Base-by-base conservation (phyloP, 1,140 invertebrate species). In the Meloidogyne hapla region DNA sequence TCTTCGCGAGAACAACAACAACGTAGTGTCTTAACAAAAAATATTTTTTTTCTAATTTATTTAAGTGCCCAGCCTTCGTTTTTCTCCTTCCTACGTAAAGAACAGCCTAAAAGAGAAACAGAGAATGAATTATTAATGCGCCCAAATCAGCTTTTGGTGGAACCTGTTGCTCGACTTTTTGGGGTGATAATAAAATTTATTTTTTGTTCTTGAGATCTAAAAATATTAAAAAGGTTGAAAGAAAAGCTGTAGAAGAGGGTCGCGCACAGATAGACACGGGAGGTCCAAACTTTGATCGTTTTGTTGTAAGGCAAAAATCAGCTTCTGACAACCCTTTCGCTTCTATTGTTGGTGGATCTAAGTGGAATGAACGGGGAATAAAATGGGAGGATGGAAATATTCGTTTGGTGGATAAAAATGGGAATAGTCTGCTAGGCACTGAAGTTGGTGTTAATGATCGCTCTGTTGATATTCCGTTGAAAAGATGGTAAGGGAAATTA, bases 341-440 rank as follows among this genome's bases (percentile, higher is more conserved):
- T 38, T 82, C 56, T 23, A 70, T 61, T 23, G 21, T 79, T 38
- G 77, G 42, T 9, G 74, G 45, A 40, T 80, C 42, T 18, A 81
- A 81, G 61, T 81, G 83, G 79, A 81, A 81, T 45, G 80, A 81
- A 48, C 13, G 65, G 40, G 79, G 81, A 28, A 69, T 82, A 18
- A 73, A 83, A 77, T 82, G 81, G 81, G 69, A 83, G 4, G 74
- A 83, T 65, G 81, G 81, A 8, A 84, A 83, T 69, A 62, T 83
- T n/a, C 63, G 64, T 23, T 66, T 83, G 6, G 81, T 83, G 23
- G 82, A 83, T 40, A 81, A 79, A 38, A 75, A 73, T 42, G 81
- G 81, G 13, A 83, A 83, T 65, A 69, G 78, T 18, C 21, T 83
- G 28, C 64, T 83, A 0, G 81, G 81, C 18, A 82, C 81, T 21